Base-by-base conservation (phyloP, 1,140 invertebrate genomes). In the Drosophila ficusphila region DNA sequence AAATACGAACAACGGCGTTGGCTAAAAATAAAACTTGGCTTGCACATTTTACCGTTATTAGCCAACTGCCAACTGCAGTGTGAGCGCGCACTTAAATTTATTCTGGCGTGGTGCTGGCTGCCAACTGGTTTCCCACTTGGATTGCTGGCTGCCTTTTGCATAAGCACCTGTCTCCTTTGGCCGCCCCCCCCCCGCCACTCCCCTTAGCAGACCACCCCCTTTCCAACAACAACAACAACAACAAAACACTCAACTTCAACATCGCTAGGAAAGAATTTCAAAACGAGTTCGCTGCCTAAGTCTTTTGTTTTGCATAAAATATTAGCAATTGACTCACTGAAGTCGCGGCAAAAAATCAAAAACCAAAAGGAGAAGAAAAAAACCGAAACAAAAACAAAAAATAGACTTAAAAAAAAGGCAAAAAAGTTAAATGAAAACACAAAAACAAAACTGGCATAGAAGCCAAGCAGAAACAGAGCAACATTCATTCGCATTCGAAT, bases 101-200 rank as follows among this genome's bases (percentile, higher is more conserved):
- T 86, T 86, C 81, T 86, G 76, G 73, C 75, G 42, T 47, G 29
- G 31, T 56, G 53, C 49, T 64, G 60, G 61, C 62, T 31, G 16
- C 19, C 54, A 58, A 58, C 54, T 58, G 54, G 68, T 38, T 54
- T 51, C 41, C 71, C 46, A 41, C 46, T 57, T 36, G 34, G 23
- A 21, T 71, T 60, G 52, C 34, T 49, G 39, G 21, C 27, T 71
- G 56, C 57, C 39, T 71, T 72, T 86, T 85, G 81, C 81, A 85
- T 85, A 86, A 86, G 81, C 81, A 86, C 81, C 81, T 86, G 81
- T 86, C 81, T 79, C 67, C 68, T 81, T 79, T 77, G 60, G 64
- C 49, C 67, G 25, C 33, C 18, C 33, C 19, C 16, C 6, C 23
- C 25, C 25, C 8, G 7, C 18, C 7, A 6, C 38, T 36, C 21